phyloP scores from a whole-genome alignment of 2,113 vertebrate species.

The Pleuronectes platessa region DNA sequence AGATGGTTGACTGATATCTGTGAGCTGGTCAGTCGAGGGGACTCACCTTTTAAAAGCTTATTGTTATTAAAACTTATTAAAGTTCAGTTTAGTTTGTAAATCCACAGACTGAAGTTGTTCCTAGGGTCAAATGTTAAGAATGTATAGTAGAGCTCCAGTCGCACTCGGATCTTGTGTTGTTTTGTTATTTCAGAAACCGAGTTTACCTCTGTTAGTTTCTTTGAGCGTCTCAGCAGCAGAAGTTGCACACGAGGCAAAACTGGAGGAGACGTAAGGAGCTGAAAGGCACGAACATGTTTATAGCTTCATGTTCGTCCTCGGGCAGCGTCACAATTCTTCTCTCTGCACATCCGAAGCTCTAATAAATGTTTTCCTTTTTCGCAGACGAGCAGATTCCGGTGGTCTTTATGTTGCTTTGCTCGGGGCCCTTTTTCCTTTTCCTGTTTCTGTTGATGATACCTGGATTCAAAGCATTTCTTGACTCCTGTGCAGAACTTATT shows the following conservation, averaged over 20 bases:
- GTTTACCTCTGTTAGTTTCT: too few relatives aligned
- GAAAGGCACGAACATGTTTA: not conserved
- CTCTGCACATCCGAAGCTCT: not conserved
- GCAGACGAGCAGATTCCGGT: conserved; percentile 11
- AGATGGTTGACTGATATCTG: not conserved
- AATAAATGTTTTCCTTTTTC: not conserved
- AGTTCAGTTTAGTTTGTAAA: too few relatives aligned
- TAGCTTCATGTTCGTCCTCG: not conserved
- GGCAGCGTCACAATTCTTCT: not conserved
- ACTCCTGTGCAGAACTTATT: too few relatives aligned
- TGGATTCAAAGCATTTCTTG: too few relatives aligned
- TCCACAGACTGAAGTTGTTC: too few relatives aligned
- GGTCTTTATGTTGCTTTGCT: not conserved
- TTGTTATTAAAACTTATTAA: too few relatives aligned
- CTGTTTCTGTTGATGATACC: not conserved
- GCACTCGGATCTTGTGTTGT: too few relatives aligned
- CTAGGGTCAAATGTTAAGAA: too few relatives aligned
- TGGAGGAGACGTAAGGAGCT: not conserved
- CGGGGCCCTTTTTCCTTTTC: not conserved
- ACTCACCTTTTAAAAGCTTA: too few relatives aligned
- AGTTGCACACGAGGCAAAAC: not conserved
- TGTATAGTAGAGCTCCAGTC: too few relatives aligned
- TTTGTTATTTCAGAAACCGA: too few relatives aligned
- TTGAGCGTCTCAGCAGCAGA: not conserved
- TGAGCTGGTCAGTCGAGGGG: not conserved